Evolutionary conservation across 2,113 vertebrate species (phyloP).

Genomic region (Cynocephalus volans): DNA sequence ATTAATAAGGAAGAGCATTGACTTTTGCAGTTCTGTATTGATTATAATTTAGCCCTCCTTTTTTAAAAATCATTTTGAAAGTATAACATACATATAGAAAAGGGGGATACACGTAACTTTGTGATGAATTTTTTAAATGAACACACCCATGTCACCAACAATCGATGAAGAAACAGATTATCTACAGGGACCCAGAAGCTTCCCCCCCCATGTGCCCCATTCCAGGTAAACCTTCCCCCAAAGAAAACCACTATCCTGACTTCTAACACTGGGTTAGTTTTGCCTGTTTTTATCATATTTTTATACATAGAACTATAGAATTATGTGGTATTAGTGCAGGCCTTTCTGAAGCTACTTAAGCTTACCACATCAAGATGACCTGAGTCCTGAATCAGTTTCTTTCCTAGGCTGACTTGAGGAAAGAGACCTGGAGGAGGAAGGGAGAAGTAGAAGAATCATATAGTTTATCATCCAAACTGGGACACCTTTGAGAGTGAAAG

Average conservation of each 20-base stretch:
- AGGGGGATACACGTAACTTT: not conserved
- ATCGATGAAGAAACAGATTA: not conserved
- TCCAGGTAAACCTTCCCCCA: not conserved
- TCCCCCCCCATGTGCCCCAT: too few relatives aligned
- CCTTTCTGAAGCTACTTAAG: not conserved
- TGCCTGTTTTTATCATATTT: not conserved
- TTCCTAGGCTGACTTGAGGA: not conserved
- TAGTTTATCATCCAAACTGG: slow-evolving; percentile 44
- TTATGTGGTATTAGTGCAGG: not conserved
- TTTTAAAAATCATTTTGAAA: slow-evolving; percentile 19
- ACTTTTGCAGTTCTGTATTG: slow-evolving; percentile 39
- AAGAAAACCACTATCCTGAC: not conserved
- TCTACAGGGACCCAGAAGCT: not conserved
- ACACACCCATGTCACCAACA: not conserved
- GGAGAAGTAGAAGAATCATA: not conserved
- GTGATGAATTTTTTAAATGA: slow-evolving; percentile 31
- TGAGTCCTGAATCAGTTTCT: not conserved
- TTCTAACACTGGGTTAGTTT: not conserved
- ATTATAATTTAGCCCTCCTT: not conserved
- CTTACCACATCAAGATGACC: not conserved
- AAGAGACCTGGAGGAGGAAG: not conserved
- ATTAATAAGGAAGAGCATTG: slow-evolving; percentile 19
- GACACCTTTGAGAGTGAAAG: not conserved
- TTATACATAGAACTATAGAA: not conserved
- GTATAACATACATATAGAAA: not conserved